These are phyloP conservation scores for Ariopsis seemanni DNA, from an alignment of 2,113 vertebrate species.

Conservation along the genomic window DNA sequence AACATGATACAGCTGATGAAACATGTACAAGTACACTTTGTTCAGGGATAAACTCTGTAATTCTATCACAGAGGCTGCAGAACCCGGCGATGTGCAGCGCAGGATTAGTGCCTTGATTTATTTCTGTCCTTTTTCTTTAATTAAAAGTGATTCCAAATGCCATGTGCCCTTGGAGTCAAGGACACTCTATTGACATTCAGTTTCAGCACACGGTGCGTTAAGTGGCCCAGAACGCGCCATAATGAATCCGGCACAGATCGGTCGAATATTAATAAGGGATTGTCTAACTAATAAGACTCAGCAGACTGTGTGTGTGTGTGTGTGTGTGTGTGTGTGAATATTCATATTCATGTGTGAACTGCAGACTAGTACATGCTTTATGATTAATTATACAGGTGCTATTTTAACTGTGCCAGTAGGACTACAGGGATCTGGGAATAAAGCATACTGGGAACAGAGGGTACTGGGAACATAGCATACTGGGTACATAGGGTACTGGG, in stretches of 20 bases:
- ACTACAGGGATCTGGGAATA: not conserved
- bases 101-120: conserved; percentile 42
- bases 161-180: conserved; percentile 50
- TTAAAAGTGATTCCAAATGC: conserved; percentile 48
- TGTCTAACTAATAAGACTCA: conserved; percentile 50
- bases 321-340: not conserved
- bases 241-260: conserved; percentile 50
- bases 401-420: not conserved
- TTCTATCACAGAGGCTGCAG: conserved; percentile 1
- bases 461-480: not conserved
- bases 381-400: conserved; percentile 45
- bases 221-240: conserved; percentile 45
- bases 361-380: conserved; percentile 46
- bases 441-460: not conserved
- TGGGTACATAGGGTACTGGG: not conserved
- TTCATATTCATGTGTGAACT: not conserved
- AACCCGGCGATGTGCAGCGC: not conserved
- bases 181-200: conserved; percentile 53
- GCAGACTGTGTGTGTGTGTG: conserved; percentile 24
- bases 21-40: not conserved
- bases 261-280: conserved; percentile 57
- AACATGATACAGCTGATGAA: not conserved
- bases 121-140: conserved; percentile 45
- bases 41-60: not conserved
- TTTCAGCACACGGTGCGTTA: conserved; percentile 25